Percentiles rank a stretch among this genome's conserved stretches.
These are phyloP conservation scores for Carposina sasakii DNA, from an alignment of 1,140 invertebrate genomes.

Conservation along the genomic window DNA sequence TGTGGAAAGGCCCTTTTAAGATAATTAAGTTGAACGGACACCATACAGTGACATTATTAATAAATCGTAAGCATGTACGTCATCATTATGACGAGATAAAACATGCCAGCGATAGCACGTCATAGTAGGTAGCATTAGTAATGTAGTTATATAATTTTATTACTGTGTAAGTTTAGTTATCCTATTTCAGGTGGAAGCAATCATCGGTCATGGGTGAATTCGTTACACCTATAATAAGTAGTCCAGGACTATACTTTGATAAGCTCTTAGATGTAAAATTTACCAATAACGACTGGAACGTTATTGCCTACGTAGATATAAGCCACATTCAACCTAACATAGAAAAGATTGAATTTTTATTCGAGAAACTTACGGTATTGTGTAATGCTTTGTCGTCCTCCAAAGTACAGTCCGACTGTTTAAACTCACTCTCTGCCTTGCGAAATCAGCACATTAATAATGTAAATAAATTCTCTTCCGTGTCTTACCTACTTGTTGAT, in stretches of 20 bases:
- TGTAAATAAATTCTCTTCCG: conserved; percentile 14
- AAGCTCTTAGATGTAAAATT: conserved; percentile 6
- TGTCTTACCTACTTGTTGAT: conserved; percentile 12
- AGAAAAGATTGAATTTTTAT: background rate
- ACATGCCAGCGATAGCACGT: background rate
- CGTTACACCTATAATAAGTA: background rate
- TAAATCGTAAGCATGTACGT: conserved; percentile 11
- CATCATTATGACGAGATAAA: conserved; percentile 13
- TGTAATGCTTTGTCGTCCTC: background rate
- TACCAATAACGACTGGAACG: conserved; percentile 3
- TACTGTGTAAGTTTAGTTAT: too few relatives aligned
- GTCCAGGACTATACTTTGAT: conserved; percentile 4
- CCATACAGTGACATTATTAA: conserved; percentile 3
- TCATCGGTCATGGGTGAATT: background rate
- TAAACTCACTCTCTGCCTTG: background rate
- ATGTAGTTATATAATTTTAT: too few relatives aligned
- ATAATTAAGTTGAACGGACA: background rate
- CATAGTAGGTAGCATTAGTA: too few relatives aligned
- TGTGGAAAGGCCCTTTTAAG: background rate
- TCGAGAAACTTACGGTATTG: background rate
- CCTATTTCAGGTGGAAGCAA: background rate
- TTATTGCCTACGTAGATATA: conserved; percentile 1
- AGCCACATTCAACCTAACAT: conserved; percentile 4
- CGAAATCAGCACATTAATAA: background rate
- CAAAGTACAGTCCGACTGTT: conserved; percentile 1